Percentiles rank a stretch among this genome's conserved stretches.
phyloP scores from a whole-genome alignment of 2,113 vertebrate species.

The Xenopus laevis region DNA sequence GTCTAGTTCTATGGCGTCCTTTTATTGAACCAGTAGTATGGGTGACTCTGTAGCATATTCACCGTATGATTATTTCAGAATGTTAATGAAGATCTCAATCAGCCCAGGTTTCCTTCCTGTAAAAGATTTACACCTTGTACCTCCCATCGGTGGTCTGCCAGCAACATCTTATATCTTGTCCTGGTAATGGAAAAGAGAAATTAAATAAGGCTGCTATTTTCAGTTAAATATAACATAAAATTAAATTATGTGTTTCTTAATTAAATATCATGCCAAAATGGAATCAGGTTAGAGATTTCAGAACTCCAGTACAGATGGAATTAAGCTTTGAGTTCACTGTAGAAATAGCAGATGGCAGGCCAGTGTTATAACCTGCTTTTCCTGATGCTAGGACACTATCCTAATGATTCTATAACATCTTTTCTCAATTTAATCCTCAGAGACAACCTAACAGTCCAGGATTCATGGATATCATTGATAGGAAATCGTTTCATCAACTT shows the following conservation, averaged over 20 bases:
- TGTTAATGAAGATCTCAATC: too few relatives aligned
- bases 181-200: conserved; percentile 23
- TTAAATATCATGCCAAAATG: conserved; percentile 33
- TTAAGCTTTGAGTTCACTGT: conserved; percentile 28
- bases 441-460: too few relatives aligned
- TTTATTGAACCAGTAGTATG: too few relatives aligned
- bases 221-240: conserved; percentile 30
- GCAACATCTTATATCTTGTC: conserved; percentile 14
- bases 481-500: too few relatives aligned
- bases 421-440: too few relatives aligned
- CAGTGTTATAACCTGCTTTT: conserved; percentile 17
- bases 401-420: background rate
- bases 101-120: too few relatives aligned
- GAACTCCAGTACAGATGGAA: conserved; percentile 14
- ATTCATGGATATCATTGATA: too few relatives aligned
- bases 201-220: conserved; percentile 26
- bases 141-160: background rate
- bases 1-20: too few relatives aligned
- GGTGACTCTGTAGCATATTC: too few relatives aligned
- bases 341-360: conserved; percentile 21
- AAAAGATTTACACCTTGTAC: too few relatives aligned
- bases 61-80: too few relatives aligned
- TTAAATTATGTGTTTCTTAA: conserved; percentile 27
- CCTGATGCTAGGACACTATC: conserved; percentile 29
- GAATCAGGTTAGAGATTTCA: conserved; percentile 30